These are phyloP conservation scores for Euschistus heros DNA, from an alignment of 1,140 invertebrate species.

Conservation along the genomic window DNA sequence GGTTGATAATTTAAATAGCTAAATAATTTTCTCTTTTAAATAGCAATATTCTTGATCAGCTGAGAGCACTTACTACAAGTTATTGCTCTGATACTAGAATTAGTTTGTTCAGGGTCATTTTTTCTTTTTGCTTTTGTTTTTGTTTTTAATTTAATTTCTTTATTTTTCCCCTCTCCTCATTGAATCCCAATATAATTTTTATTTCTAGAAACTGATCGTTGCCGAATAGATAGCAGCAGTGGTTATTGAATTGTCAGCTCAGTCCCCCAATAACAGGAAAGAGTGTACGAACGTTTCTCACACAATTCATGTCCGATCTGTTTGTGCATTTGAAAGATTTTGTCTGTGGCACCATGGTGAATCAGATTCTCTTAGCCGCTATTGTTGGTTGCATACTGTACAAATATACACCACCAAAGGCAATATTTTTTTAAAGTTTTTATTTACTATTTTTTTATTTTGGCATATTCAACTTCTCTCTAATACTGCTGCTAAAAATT, in stretches of 20 bases:
- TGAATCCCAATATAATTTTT: constrained; percentile 26
- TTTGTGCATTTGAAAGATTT: constrained; percentile 27
- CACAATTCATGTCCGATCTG: constrained; percentile 25
- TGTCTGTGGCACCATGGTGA: constrained; percentile 27
- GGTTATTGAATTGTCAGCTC: constrained; percentile 17
- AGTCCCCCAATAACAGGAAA: constrained; percentile 19
- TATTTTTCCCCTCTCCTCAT: constrained; percentile 18
- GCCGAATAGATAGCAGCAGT: constrained; percentile 23
- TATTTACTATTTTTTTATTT: constrained; percentile 15
- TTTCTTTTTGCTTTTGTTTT: constrained; percentile 18
- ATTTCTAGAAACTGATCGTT: constrained; percentile 26
- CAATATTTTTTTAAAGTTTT: constrained; percentile 23
- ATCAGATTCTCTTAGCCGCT: constrained; percentile 25
- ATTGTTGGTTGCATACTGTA: constrained; percentile 27
- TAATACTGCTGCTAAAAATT: constrained; percentile 13
- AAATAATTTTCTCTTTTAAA: too few species aligned
- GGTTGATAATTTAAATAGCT: too few species aligned
- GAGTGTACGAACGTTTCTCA: constrained; percentile 24
- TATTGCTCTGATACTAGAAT: too few species aligned
- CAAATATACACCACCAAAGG: constrained; percentile 25
- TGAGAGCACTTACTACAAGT: not conserved
- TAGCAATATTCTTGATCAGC: not conserved
- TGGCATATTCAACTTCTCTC: constrained; percentile 13
- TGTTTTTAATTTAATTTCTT: constrained; percentile 14
- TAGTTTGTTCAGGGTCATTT: not conserved